A percentile compares a stretch with the other conserved stretches of the same genome.
Evolutionary conservation across 2,888 invertebrate species (phyloP).

Genomic region (Hemistola chrysoprasaria): DNA sequence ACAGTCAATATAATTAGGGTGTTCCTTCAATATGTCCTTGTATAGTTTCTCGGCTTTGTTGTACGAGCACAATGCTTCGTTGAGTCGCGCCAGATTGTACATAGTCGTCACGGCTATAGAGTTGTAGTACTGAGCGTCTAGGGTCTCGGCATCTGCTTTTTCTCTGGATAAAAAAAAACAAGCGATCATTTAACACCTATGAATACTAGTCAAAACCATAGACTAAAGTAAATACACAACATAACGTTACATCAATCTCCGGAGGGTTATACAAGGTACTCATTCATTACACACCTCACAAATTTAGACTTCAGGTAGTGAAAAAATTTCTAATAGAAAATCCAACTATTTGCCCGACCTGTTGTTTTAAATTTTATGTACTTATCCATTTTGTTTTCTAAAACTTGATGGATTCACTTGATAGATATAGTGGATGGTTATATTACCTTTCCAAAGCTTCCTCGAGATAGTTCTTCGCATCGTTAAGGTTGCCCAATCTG

Average conservation of each 20-base stretch:
- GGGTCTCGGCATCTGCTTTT: slow-evolving; percentile 89
- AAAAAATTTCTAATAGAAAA: too few relatives aligned
- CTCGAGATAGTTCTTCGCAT: slow-evolving; percentile 92
- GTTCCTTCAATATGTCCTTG: slow-evolving; percentile 97
- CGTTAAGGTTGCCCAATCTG: slow-evolving; percentile 91
- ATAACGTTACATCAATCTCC: too few relatives aligned
- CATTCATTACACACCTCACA: too few relatives aligned
- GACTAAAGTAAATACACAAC: neutral
- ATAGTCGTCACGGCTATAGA: slow-evolving; percentile 98
- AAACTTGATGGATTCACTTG: too few relatives aligned
- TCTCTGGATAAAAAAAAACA: slow-evolving; percentile 84
- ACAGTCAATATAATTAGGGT: slow-evolving; percentile 99
- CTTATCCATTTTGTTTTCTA: too few relatives aligned
- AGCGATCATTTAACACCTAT: too few relatives aligned
- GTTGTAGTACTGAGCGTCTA: slow-evolving; percentile 96
- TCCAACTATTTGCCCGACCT: too few relatives aligned
- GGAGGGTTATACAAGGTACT: too few relatives aligned
- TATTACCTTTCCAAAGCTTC: slow-evolving; percentile 88
- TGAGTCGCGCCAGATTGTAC: slow-evolving; percentile 96
- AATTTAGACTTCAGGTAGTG: too few relatives aligned
- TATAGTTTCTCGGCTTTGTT: slow-evolving; percentile 98
- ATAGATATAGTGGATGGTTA: too few relatives aligned
- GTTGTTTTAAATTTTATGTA: too few relatives aligned
- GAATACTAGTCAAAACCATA: too few relatives aligned
- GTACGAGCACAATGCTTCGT: slow-evolving; percentile 95